These are phyloP conservation scores for Pterostichus madidus DNA, from an alignment of 2,888 invertebrate species.

Conservation along the genomic window DNA sequence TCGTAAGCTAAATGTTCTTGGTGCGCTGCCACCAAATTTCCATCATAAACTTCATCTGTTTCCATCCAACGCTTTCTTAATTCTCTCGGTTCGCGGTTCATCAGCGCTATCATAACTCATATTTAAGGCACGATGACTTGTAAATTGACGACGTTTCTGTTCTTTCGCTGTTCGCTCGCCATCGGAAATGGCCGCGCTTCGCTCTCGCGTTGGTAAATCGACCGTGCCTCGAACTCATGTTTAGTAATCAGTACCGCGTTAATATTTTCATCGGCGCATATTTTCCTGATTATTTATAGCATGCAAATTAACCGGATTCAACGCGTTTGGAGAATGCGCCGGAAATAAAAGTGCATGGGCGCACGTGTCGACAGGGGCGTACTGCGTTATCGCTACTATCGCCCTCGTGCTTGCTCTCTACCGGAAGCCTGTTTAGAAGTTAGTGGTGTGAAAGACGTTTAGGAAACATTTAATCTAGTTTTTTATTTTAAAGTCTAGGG, in stretches of 20 bases:
- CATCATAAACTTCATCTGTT: slow-evolving; percentile 59
- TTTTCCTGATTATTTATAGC: slow-evolving; percentile 58
- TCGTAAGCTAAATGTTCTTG: slow-evolving; percentile 18
- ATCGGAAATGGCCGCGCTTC: neutral
- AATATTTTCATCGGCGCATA: slow-evolving; percentile 54
- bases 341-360: slow-evolving; percentile 55
- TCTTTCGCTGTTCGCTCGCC: slow-evolving; percentile 29
- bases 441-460: slow-evolving; percentile 44
- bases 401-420: neutral
- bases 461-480: slow-evolving; percentile 38
- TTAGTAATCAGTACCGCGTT: slow-evolving; percentile 57
- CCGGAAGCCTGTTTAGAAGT: neutral
- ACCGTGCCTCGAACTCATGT: slow-evolving; percentile 55
- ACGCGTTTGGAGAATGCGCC: slow-evolving; percentile 37
- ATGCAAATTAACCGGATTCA: slow-evolving; percentile 53
- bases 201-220: slow-evolving; percentile 29
- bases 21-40: slow-evolving; percentile 36
- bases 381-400: neutral
- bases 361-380: slow-evolving; percentile 35
- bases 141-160: slow-evolving; percentile 51
- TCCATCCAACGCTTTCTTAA: slow-evolving; percentile 58
- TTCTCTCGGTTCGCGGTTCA: slow-evolving; percentile 56
- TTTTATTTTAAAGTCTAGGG: slow-evolving; percentile 21
- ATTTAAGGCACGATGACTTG: slow-evolving; percentile 42
- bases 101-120: slow-evolving; percentile 58